These are phyloP conservation scores for Periphyllus acericola DNA, from an alignment of 2,888 invertebrate species.

Conservation along the genomic window DNA sequence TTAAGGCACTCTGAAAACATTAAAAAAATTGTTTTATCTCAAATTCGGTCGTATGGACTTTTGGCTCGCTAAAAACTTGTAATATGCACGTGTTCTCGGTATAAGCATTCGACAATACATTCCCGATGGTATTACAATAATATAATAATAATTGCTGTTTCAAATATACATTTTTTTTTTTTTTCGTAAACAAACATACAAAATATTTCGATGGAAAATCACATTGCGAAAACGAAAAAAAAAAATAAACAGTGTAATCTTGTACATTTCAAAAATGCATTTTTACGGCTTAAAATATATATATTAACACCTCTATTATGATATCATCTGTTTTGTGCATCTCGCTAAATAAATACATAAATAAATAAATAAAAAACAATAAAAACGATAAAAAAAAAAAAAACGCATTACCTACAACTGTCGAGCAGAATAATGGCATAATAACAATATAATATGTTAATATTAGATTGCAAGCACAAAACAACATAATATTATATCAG, in stretches of 20 bases:
- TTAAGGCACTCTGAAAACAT: conserved; percentile 58
- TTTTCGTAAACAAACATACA: conserved; percentile 5
- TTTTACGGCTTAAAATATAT: not conserved
- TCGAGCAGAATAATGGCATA: not conserved
- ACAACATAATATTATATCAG: not conserved
- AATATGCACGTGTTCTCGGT: not conserved
- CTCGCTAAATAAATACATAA: not conserved
- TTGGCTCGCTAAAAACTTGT: conserved; percentile 34
- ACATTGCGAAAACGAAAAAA: not conserved
- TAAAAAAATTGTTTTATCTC: conserved; percentile 35
- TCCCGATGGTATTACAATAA: not conserved
- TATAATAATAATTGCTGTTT: not conserved
- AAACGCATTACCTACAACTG: not conserved
- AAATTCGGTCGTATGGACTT: conserved; percentile 51
- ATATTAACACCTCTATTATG: not conserved
- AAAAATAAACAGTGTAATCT: conserved; percentile 12
- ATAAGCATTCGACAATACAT: not conserved
- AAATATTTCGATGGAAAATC: conserved; percentile 23
- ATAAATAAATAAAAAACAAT: not conserved
- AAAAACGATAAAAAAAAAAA: not conserved
- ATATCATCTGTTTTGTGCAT: not conserved
- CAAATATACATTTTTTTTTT: conserved; percentile 6
- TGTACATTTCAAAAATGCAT: conserved; percentile 15
- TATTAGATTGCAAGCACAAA: not conserved
- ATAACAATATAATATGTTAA: not conserved